Conservation (phyloP, 2,113 vertebrate genomes). For the Xiphophorus couchianus region DNA sequence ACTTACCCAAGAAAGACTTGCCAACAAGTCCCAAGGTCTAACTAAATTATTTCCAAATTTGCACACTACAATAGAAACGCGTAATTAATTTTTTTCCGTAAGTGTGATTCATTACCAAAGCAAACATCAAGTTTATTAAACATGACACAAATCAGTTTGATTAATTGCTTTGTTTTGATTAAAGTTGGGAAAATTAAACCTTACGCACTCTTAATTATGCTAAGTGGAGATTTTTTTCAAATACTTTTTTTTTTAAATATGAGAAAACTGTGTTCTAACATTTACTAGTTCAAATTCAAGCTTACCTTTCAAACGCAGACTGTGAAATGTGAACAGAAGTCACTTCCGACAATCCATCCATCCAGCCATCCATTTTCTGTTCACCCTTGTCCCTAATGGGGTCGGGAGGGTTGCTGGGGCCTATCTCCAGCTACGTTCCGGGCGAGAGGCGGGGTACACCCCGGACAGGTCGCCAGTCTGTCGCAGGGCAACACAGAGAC, state of each 20-base stretch:
- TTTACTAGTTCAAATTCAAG: conserved; percentile 26
- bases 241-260: no score
- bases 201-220: conserved; percentile 53
- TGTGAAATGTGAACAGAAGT: background rate
- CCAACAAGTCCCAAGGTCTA: conserved; percentile 35
- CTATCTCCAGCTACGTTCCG: no score
- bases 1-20: no score
- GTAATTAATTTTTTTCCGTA: conserved; percentile 65
- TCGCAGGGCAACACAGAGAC: no score
- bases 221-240: conserved; percentile 51
- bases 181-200: conserved; percentile 65
- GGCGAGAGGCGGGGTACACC: no score
- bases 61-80: conserved; percentile 56
- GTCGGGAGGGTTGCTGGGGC: no score
- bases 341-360: background rate
- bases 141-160: conserved; percentile 67
- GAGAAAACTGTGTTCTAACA: conserved; percentile 1
- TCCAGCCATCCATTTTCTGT: no score
- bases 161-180: conserved; percentile 61
- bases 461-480: no score
- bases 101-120: conserved; percentile 65
- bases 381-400: no score
- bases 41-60: conserved; percentile 69
- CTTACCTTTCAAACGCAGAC: no score
- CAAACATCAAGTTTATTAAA: conserved; percentile 63